phyloP scores from a whole-genome alignment of 2,113 vertebrate species.

The Eclectus roratus region DNA sequence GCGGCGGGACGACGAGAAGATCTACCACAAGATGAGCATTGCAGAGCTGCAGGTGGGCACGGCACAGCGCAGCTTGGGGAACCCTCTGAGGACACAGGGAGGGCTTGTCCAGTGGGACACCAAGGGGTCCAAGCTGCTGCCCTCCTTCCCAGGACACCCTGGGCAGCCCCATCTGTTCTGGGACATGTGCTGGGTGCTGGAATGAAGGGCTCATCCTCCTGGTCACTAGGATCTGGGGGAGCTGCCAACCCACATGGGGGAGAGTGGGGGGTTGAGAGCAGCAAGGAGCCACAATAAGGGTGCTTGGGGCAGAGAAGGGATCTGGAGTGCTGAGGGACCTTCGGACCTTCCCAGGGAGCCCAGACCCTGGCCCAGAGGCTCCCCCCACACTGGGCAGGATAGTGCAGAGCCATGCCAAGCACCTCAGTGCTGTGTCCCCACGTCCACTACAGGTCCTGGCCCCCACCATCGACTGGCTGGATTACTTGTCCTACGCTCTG shows the following conservation, averaged over 20 bases:
- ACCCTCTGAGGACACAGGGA: accelerated
- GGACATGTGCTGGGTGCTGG: background rate
- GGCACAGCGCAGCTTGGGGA: accelerated
- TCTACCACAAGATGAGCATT: slow-evolving; percentile 93
- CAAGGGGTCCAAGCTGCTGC: accelerated
- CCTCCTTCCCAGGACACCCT: background rate
- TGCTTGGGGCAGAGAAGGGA: background rate
- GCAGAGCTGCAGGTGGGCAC: slow-evolving; percentile 86
- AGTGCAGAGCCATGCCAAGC: background rate
- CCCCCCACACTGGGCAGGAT: background rate
- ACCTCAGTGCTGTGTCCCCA: accelerated
- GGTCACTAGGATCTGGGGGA: background rate
- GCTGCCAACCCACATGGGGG: accelerated
- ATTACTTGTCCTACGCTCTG: slow-evolving; percentile 87
- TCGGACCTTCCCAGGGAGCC: background rate
- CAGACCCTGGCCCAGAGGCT: background rate
- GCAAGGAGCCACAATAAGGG: accelerated
- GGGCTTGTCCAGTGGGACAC: background rate
- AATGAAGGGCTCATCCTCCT: background rate
- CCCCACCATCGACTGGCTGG: slow-evolving; percentile 91
- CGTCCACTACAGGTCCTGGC: slow-evolving; percentile 75
- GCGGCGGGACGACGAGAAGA: slow-evolving; percentile 92
- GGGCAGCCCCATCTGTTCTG: accelerated
- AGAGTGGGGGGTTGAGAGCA: background rate
- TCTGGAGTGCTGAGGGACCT: background rate